Evolutionary conservation across 2,888 invertebrate genomes (phyloP).

Genomic region (Trichopoda pennipes): DNA sequence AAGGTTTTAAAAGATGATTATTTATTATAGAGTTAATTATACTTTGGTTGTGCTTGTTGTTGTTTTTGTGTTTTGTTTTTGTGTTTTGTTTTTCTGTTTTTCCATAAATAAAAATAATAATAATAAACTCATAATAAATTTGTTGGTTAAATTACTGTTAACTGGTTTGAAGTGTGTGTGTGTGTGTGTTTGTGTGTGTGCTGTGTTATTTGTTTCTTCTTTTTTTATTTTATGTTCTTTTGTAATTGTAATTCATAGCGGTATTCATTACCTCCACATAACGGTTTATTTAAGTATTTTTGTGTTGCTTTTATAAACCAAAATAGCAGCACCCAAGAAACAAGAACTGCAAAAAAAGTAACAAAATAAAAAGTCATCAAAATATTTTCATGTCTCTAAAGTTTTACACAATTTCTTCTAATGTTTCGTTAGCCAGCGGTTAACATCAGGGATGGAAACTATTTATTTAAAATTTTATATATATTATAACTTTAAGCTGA

Average conservation of each 20-base stretch:
- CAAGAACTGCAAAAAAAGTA: slow-evolving; percentile 10
- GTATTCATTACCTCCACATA: slow-evolving; percentile 64
- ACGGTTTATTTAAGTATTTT: slow-evolving; percentile 54
- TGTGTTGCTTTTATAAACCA: slow-evolving; percentile 17
- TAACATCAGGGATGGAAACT: not conserved
- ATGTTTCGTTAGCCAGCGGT: not conserved
- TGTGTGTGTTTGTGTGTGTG: too few relatives aligned
- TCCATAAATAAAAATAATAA: slow-evolving; percentile 20
- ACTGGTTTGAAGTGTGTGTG: slow-evolving; percentile 36
- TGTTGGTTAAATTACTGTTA: slow-evolving; percentile 61
- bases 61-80: slow-evolving; percentile 2
- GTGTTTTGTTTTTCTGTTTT: not conserved
- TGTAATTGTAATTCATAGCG: slow-evolving; percentile 61
- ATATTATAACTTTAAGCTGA: too few relatives aligned
- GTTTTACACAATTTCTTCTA: slow-evolving; percentile 6
- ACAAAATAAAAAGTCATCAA: slow-evolving; percentile 49
- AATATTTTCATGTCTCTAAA: slow-evolving; percentile 61
- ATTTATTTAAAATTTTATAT: too few relatives aligned
- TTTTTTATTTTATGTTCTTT: slow-evolving; percentile 16
- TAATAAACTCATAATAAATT: slow-evolving; percentile 42
- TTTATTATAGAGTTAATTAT: slow-evolving; percentile 59
- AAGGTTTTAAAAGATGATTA: slow-evolving; percentile 7
- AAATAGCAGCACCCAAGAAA: slow-evolving; percentile 28
- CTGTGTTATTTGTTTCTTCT: too few relatives aligned
- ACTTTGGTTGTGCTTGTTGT: not conserved